Base-by-base conservation (phyloP, 2,113 vertebrate genomes). In the Pomatostomus ruficeps region DNA sequence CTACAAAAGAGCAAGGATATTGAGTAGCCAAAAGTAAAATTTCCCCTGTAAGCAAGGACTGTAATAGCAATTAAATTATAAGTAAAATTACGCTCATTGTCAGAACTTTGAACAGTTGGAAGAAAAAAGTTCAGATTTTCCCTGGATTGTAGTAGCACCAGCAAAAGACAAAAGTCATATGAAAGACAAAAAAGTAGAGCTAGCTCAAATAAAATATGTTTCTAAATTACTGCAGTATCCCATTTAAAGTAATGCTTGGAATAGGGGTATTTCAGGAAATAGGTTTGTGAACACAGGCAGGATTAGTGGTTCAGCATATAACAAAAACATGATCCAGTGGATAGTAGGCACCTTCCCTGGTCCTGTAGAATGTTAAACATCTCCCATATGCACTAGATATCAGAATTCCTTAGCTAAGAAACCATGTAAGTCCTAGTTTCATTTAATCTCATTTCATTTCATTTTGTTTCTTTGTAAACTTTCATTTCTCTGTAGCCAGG, bases 11-110 rank as follows among this genome's bases (percentile, higher is more conserved):
- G 23, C 38, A 83, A 80, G 43, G 52, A 75, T 88, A 71, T 65
- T 88, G 71, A 83, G 71, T 80, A 91, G 55, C 75, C 51, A 77
- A 80, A 76, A 95, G 75, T 35, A 94, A 87, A 89, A 83, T 68
- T 95, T 85, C 40, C 22, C 10, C 17, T 66, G 40, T 85, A 93
- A 91, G 74, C 58, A 79, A 73, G 31, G 71, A 77, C 28, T 85
- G n/a, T 88, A 51, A 65, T 73, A 54, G 45, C 42, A 91, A 65
- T 91, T 89, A 82, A 49, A 70, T 82, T 88, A 42, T 51, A 80
- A 88, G 74, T 28, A 85, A 62, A 42, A 89, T 95, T 89, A 95
- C 46, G 6, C 12, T 11, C 14, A 79, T 70, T 96, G 81, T 76
- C 51, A 88, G 63, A 89, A 79, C 43, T 85, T 93, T 38, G 65